phyloP scores from a whole-genome alignment of 2,797 vertebrate species.

The Prunella strophiata region DNA sequence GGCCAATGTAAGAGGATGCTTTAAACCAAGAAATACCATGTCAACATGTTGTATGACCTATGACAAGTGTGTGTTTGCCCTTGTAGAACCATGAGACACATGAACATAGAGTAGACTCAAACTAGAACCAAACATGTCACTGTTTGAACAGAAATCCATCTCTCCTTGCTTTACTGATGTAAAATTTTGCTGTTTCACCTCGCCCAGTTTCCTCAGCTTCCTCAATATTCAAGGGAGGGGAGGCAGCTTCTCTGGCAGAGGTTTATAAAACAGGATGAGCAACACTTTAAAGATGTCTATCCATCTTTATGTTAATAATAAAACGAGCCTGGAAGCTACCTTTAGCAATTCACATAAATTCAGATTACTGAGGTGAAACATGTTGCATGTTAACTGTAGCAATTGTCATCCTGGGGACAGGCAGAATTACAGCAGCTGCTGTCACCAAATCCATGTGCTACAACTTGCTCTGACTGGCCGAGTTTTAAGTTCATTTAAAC shows the following conservation, averaged over 20 bases:
- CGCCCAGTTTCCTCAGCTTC: background rate
- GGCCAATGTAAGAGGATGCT: background rate
- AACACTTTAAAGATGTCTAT: background rate
- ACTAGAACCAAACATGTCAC: background rate
- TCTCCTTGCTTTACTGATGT: background rate
- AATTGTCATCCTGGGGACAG: background rate
- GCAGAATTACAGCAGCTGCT: slow-evolving; percentile 6
- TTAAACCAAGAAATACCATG: background rate
- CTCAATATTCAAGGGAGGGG: background rate
- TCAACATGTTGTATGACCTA: background rate
- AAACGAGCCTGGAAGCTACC: background rate
- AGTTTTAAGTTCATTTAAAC: background rate
- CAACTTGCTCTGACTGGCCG: background rate
- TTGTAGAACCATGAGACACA: background rate
- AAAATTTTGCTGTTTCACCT: background rate
- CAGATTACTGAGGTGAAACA: slow-evolving; percentile 6
- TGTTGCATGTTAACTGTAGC: background rate
- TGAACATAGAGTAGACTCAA: background rate
- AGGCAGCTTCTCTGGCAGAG: background rate
- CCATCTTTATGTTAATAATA: slow-evolving; percentile 33
- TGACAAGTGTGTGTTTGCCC: background rate
- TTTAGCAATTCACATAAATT: slow-evolving; percentile 27
- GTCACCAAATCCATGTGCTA: background rate
- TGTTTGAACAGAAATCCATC: background rate
- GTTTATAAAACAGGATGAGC: background rate